Evolutionary conservation across 1,140 invertebrate genomes (phyloP).

Genomic region (Druon quercuslanigerum): DNA sequence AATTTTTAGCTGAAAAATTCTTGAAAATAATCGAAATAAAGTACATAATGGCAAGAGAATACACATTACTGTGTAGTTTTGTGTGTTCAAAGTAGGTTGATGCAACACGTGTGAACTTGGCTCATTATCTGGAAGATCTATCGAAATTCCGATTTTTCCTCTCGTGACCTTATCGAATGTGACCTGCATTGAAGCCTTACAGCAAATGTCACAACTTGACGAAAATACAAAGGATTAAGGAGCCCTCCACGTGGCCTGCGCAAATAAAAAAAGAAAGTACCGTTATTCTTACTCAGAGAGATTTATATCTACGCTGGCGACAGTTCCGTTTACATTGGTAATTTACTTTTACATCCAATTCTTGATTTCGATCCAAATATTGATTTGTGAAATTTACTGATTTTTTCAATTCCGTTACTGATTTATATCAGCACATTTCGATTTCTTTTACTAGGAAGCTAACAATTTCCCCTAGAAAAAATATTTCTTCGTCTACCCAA

Average conservation of each 20-base stretch:
- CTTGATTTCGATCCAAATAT: background rate
- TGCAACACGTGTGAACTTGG: conserved; percentile 6
- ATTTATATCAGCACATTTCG: too few species aligned
- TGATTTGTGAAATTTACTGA: background rate
- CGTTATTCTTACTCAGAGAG: conserved; percentile 10
- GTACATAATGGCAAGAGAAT: too few species aligned
- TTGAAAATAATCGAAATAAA: too few species aligned
- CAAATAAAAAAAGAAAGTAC: conserved; percentile 22
- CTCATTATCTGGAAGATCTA: background rate
- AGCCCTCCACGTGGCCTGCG: conserved; percentile 4
- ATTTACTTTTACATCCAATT: background rate
- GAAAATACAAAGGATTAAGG: conserved; percentile 4
- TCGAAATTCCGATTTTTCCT: background rate
- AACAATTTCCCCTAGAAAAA: too few species aligned
- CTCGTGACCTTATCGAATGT: background rate
- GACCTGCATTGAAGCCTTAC: background rate
- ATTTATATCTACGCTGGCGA: background rate
- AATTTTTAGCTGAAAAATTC: too few species aligned
- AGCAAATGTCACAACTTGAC: background rate
- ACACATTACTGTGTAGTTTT: too few species aligned
- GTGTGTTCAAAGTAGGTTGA: background rate
- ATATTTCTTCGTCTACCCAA: too few species aligned
- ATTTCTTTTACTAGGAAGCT: too few species aligned
- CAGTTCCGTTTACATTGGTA: conserved; percentile 21
- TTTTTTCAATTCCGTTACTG: too few species aligned